Evolutionary conservation across 2,797 vertebrate genomes (phyloP).

Genomic region (Xerus rutilus): DNA sequence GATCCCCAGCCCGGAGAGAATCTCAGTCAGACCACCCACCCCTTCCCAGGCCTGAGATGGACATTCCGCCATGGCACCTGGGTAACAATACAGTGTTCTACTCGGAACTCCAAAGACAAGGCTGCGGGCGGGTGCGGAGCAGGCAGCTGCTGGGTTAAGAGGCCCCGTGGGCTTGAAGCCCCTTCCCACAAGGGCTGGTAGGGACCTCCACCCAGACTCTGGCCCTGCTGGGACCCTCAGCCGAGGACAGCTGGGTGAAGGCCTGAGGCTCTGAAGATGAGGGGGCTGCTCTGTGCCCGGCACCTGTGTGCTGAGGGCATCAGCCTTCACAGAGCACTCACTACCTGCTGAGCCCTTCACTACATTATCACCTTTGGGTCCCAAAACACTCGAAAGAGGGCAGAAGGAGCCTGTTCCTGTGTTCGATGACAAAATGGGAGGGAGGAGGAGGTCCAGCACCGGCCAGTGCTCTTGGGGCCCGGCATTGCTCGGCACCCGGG

Average conservation of each 20-base stretch:
- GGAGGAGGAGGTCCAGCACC: accelerated
- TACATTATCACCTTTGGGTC: neutral
- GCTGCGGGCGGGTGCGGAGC: neutral
- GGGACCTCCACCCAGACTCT: neutral
- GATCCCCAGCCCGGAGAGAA: neutral
- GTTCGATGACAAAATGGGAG: neutral
- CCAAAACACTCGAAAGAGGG: neutral
- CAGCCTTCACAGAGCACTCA: accelerated
- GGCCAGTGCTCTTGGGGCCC: accelerated
- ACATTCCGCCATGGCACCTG: neutral
- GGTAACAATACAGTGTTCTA: conserved; percentile 57
- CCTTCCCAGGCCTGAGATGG: neutral
- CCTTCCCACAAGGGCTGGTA: accelerated
- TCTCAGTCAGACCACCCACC: neutral
- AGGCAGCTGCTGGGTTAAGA: neutral
- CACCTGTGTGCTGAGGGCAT: accelerated
- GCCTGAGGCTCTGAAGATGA: too few relatives aligned
- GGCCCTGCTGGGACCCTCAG: neutral
- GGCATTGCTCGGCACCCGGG: neutral
- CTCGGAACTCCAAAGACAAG: neutral
- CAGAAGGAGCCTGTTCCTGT: neutral
- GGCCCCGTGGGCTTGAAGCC: neutral
- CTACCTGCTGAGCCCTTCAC: neutral
- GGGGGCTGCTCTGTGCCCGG: accelerated
- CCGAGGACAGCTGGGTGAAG: neutral